Conservation (phyloP, 2,113 vertebrate species). For the Epinephelus moara region DNA sequence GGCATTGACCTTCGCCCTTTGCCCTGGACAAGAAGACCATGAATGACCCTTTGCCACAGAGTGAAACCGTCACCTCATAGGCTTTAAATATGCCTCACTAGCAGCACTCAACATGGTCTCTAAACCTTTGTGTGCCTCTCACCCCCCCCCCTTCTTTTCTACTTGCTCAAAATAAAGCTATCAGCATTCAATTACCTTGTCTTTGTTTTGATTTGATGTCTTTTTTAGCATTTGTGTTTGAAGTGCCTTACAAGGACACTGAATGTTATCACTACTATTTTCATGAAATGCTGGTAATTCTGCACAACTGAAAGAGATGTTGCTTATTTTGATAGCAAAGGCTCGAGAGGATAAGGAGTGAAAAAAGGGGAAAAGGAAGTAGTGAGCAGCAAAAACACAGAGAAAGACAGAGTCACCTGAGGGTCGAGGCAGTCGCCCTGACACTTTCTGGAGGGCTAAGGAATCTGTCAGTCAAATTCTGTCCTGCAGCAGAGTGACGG, state of each 20-base stretch:
- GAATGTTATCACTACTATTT: neutral
- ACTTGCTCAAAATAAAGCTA: conserved; percentile 77
- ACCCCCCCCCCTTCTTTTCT: conserved; percentile 26
- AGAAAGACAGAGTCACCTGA: conserved; percentile 69
- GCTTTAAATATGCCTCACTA: conserved; percentile 52
- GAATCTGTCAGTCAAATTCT: conserved; percentile 67
- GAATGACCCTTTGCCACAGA: conserved; percentile 57
- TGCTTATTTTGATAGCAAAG: conserved; percentile 6
- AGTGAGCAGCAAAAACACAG: conserved; percentile 29
- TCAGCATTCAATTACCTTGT: conserved; percentile 74
- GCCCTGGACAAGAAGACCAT: conserved; percentile 72
- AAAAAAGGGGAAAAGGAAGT: conserved; percentile 25
- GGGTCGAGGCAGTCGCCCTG: conserved; percentile 58
- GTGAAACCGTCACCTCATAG: conserved; percentile 44
- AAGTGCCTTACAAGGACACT: neutral
- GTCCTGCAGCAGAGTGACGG: conserved; percentile 59
- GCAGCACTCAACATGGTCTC: conserved; percentile 45
- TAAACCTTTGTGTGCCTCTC: conserved; percentile 54
- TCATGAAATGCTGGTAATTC: conserved; percentile 33
- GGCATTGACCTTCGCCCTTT: conserved; percentile 71
- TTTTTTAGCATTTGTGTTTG: conserved; percentile 5
- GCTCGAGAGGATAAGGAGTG: conserved; percentile 11
- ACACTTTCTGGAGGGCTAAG: conserved; percentile 70
- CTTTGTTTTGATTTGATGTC: conserved; percentile 46
- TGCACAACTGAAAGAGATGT: conserved; percentile 7